phyloP scores from a whole-genome alignment of 2,113 vertebrate genomes.

The Eurystomus gularis region DNA sequence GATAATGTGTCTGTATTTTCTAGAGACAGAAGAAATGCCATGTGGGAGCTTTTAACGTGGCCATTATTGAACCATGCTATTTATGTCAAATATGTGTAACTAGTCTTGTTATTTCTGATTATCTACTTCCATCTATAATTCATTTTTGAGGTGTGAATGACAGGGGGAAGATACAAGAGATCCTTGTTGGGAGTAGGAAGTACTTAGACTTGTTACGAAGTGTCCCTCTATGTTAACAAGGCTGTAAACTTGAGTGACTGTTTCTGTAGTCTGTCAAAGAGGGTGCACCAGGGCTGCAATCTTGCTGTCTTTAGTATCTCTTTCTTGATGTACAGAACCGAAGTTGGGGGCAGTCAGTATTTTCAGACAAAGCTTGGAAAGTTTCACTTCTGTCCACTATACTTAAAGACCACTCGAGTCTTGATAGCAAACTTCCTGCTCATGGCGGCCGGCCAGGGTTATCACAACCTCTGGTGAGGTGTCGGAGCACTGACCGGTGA shows the following conservation, averaged over 20 bases:
- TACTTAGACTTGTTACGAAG: neutral
- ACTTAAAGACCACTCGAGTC: neutral
- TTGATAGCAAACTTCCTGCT: neutral
- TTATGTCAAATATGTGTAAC: neutral
- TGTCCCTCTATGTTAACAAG: neutral
- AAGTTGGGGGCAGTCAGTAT: neutral
- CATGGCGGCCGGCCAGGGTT: neutral
- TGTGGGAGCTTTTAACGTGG: neutral
- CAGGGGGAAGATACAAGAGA: neutral
- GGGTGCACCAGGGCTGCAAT: neutral
- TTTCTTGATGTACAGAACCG: neutral
- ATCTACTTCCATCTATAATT: neutral
- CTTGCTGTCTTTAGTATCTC: neutral
- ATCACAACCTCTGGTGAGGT: neutral
- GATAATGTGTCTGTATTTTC: neutral
- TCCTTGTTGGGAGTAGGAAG: neutral
- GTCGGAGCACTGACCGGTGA: rapidly evolving
- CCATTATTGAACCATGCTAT: neutral
- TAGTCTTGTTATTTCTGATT: neutral
- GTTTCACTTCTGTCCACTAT: neutral
- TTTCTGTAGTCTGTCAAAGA: neutral
- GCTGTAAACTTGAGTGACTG: neutral
- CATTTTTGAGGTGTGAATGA: neutral
- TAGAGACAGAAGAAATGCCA: neutral
- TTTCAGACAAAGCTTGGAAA: neutral